phyloP scores from a whole-genome alignment of 2,888 invertebrate species.

The Melanostoma scalare region DNA sequence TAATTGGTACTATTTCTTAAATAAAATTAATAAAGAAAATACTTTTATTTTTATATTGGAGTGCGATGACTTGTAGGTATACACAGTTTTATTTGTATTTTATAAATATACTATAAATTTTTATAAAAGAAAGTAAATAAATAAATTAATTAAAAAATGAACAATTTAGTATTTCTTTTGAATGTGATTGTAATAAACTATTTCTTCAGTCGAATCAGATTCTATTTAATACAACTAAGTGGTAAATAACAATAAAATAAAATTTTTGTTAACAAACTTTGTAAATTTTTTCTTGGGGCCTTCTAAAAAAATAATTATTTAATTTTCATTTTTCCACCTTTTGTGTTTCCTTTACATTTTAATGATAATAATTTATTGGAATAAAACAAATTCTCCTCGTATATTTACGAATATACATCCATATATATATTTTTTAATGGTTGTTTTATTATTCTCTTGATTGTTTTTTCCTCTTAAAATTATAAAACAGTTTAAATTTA shows the following conservation, averaged over 20 bases:
- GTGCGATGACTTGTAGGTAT: too few relatives aligned
- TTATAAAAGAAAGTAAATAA: conserved; percentile 20
- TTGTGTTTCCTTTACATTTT: conserved; percentile 43
- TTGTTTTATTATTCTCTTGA: neutral
- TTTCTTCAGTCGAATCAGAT: conserved; percentile 34
- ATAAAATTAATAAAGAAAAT: too few relatives aligned
- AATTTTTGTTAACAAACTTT: conserved; percentile 65
- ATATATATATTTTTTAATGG: conserved; percentile 37
- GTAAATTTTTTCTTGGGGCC: conserved; percentile 70
- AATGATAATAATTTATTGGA: conserved; percentile 22
- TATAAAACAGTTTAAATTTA: neutral
- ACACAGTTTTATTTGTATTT: neutral
- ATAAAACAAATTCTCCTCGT: conserved; percentile 6
- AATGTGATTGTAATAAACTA: conserved; percentile 42
- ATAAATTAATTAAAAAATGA: conserved; percentile 56
- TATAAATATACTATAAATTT: conserved; percentile 11
- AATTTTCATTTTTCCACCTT: conserved; percentile 36
- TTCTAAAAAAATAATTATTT: conserved; percentile 29
- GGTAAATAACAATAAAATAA: conserved; percentile 64
- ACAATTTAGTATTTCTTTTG: conserved; percentile 61
- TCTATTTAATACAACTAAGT: conserved; percentile 46
- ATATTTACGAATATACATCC: conserved; percentile 1
- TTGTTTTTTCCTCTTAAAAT: too few relatives aligned
- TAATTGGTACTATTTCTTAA: too few relatives aligned
- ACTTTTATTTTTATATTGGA: too few relatives aligned